These are phyloP conservation scores for Tachina lurida DNA, from an alignment of 2,888 invertebrate genomes.

Conservation along the genomic window DNA sequence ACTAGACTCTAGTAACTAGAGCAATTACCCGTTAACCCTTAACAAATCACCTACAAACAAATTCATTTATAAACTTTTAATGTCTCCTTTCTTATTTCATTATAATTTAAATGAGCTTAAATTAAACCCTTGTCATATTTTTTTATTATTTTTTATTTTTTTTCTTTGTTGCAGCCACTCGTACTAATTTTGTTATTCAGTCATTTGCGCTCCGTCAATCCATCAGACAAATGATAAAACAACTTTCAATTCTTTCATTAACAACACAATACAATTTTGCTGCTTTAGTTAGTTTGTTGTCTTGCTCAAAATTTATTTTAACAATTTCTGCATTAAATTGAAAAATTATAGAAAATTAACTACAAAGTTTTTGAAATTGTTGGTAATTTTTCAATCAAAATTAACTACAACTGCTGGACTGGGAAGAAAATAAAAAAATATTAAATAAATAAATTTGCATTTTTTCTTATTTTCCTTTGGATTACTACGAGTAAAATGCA, in stretches of 20 bases:
- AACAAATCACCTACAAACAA: too few relatives aligned
- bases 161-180: not conserved
- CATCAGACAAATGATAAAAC: conserved; percentile 25
- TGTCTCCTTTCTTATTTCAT: not conserved
- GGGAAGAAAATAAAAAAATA: not conserved
- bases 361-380: conserved; percentile 60
- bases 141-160: not conserved
- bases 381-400: conserved; percentile 67
- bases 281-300: conserved; percentile 14
- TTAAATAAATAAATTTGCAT: conserved; percentile 33
- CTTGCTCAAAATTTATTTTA: conserved; percentile 30
- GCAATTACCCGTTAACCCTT: too few relatives aligned
- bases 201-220: not conserved
- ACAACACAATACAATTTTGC: not conserved
- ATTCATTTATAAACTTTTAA: not conserved
- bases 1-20: too few relatives aligned
- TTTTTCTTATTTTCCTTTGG: not conserved
- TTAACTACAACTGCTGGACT: conserved; percentile 38
- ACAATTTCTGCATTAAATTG: conserved; percentile 57
- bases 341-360: conserved; percentile 66
- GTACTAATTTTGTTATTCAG: not conserved
- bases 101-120: conserved; percentile 42
- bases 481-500: not conserved
- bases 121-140: conserved; percentile 31
- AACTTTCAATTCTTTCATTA: conserved; percentile 51